Base-by-base conservation (phyloP, 2,888 invertebrate species). In the Meloe dianella region DNA sequence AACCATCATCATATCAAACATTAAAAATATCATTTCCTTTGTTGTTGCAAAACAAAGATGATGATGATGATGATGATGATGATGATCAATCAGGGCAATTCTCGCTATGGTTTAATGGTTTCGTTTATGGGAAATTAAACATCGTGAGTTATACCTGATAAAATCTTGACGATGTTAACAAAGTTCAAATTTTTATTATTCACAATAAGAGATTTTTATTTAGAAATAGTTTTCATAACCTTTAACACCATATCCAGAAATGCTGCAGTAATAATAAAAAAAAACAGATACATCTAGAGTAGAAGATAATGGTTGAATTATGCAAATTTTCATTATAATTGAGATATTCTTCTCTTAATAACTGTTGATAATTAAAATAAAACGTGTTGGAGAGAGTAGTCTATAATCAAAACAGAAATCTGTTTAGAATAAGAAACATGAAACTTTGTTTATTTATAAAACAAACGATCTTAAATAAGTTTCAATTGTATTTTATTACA, bases 61-160 rank as follows among this genome's bases (percentile, higher is more conserved):
- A 22, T 57, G 14, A n/a, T 57, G 29, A 24, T 8, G 30, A 27
- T 4, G 27, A 27, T 27, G 14, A n/a, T 57, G 29, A 3, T 24
- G 30, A 38, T 38, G 58, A 54, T 32, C 30, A 58, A 30, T 47
- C 59, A 29, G 20, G 59, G n/a, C 54, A 32, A 24, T 59, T 29
- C 59, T 66, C 69, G 69, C 69, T 65, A 73, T 75, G 75, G 70
- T 75, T 71, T 73, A 73, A 70, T 72, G 75, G 62, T 69, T 74
- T 58, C 71, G 71, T 68, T 71, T 76, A 71, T 74, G 76, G 74
- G 73, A 74, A 76, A 76, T 74, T 75, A 74, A 75, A 71, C 72
- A 57, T 76, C 76, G 76, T 76, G 76, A 76, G 74, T 73, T 74
- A 70, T 71, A 72, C 65, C 64, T 24, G 76, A 76, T 76, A 76